Evolutionary conservation across 2,888 invertebrate species (phyloP).

Genomic region (Pyrrhia umbra): DNA sequence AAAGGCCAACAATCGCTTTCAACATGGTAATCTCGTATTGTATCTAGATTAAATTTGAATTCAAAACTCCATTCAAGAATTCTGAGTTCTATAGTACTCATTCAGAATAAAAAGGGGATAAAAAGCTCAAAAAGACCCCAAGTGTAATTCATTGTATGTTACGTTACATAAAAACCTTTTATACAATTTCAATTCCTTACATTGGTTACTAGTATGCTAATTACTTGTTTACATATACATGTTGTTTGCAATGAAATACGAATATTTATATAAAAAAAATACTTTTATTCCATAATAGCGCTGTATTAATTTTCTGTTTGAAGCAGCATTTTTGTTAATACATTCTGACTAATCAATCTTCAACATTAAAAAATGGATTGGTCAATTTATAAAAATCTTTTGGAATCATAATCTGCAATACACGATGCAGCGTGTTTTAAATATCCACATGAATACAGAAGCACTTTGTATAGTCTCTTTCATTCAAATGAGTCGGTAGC

Average conservation of each 20-base stretch:
- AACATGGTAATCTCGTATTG: neutral
- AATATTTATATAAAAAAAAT: too few relatives aligned
- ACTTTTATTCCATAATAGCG: too few relatives aligned
- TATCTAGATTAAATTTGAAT: constrained; percentile 41
- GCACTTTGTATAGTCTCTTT: constrained; percentile 40
- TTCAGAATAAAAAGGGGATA: constrained; percentile 41
- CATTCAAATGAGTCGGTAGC: constrained; percentile 65
- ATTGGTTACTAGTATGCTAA: constrained; percentile 11
- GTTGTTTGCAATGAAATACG: neutral
- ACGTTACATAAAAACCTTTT: constrained; percentile 46
- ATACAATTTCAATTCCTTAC: constrained; percentile 45
- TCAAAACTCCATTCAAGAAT: constrained; percentile 17
- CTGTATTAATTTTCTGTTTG: too few relatives aligned
- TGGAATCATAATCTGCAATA: too few relatives aligned
- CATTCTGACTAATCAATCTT: too few relatives aligned
- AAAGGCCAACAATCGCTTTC: neutral
- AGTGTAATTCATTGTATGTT: constrained; percentile 37
- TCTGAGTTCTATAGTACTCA: constrained; percentile 11
- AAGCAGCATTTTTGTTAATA: too few relatives aligned
- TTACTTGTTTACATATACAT: constrained; percentile 2
- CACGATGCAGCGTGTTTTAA: too few relatives aligned
- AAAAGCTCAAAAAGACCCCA: constrained; percentile 42
- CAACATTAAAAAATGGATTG: too few relatives aligned
- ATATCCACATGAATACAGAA: neutral
- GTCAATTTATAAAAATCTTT: too few relatives aligned